Base-by-base conservation (phyloP, 2,888 invertebrate species). In the Tupiocoris notatus region DNA sequence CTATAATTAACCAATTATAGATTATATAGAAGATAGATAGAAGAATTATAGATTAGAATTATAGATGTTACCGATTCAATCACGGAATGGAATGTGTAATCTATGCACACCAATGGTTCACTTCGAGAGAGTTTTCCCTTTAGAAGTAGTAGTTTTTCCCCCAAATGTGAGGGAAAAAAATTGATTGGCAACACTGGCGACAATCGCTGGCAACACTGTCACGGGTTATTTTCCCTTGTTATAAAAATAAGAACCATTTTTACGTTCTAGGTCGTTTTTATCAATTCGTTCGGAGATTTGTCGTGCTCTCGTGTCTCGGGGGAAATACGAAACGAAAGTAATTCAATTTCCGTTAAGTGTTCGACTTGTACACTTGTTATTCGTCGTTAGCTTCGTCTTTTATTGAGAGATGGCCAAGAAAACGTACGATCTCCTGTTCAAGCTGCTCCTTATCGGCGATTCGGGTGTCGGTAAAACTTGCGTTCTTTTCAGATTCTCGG, bases 391-490 rank as follows among this genome's bases (percentile, higher is more conserved):
- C 6, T 39, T 39, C 39, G 39, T 12, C 12, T 39, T 39, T 39
- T 39, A 39, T 39, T 12, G 39, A 12, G 39, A 39, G 39, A 95
- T 95, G 95, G 95, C 95, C 84, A 96, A 95, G 88, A 94, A 94
- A 88, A 95, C 95, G 81, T 96, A 96, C 88, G 96, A 96, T 87
- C 89, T 95, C 83, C 86, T 96, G 83, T 96, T 96, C 85, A 96
- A 96, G 88, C 87, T 96, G 82, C 87, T 96, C 81, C 87, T 96
- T 81, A 96, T 96, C 85, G 96, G 96, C 80, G 96, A 96, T 85
- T 95, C 94, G 70, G 95, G 95, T 81, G 96, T 96, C 81, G 96
- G 96, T 81, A 96, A 96, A 86, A 96, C 96, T 74, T 95, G 95
- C 85, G 94, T 96, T 85, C 86, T 96, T 81, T 96, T 95, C 85